Evolutionary conservation across 2,888 invertebrate species (phyloP).

Genomic region (Halictus ligatus): DNA sequence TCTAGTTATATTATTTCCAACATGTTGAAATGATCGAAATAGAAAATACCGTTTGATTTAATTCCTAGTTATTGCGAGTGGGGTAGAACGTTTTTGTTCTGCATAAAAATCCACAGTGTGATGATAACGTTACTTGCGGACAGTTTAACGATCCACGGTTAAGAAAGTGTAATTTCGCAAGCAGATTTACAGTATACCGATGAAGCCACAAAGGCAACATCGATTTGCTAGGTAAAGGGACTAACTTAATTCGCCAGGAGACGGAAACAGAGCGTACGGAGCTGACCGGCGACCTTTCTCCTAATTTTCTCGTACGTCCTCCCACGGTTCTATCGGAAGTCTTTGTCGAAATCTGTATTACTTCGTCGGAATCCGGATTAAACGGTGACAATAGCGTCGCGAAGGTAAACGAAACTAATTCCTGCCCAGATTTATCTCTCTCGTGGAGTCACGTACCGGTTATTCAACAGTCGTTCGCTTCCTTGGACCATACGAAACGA

Average conservation of each 20-base stretch:
- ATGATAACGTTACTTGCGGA: too few species aligned
- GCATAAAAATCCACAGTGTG: too few species aligned
- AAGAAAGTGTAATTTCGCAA: too few species aligned
- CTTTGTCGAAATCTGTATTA: not conserved
- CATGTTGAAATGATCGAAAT: too few species aligned
- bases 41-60: too few species aligned
- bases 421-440: not conserved
- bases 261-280: not conserved
- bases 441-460: not conserved
- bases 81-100: too few species aligned
- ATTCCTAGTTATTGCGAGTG: too few species aligned
- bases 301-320: not conserved
- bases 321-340: conserved; percentile 9
- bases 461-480: not conserved
- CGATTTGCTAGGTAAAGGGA: conserved; percentile 3
- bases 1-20: too few species aligned
- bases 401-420: conserved; percentile 16
- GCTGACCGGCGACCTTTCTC: not conserved
- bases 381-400: not conserved
- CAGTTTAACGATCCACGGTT: too few species aligned
- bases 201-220: not conserved
- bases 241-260: not conserved
- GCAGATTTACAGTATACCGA: not conserved
- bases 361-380: conserved; percentile 7
- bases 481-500: not conserved